phyloP scores from a whole-genome alignment of 1,140 invertebrate genomes.

The Drosophila bocqueti region DNA sequence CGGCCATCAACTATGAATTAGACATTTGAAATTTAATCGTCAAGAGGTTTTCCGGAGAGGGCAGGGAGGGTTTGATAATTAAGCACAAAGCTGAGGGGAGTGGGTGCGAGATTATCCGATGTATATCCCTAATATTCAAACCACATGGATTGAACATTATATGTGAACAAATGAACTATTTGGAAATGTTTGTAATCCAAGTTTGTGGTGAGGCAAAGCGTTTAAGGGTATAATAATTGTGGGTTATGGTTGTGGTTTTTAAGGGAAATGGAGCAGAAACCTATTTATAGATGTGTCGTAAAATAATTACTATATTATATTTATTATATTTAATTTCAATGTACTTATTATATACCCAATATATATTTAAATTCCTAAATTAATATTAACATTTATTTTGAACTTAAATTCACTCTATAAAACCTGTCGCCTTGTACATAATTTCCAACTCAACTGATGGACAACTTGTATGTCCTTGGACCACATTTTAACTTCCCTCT shows the following conservation, averaged over 20 bases:
- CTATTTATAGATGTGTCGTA: too few species aligned
- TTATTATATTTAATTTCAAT: too few species aligned
- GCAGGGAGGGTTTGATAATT: conserved; percentile 8
- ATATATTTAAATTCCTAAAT: neutral
- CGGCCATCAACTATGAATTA: conserved; percentile 68
- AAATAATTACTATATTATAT: too few species aligned
- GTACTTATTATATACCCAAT: neutral
- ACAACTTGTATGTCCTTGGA: neutral
- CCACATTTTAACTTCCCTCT: neutral
- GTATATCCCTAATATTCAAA: neutral
- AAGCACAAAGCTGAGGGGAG: conserved; percentile 6
- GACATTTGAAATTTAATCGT: conserved; percentile 68
- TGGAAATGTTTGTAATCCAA: conserved; percentile 18
- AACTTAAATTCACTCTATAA: neutral
- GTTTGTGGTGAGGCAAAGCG: conserved; percentile 19
- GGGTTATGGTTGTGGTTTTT: neutral
- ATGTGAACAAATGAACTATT: conserved; percentile 34
- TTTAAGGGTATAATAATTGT: conserved; percentile 17
- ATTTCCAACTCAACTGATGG: neutral
- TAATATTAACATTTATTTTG: neutral
- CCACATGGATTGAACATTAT: conserved; percentile 27
- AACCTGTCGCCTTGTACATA: neutral
- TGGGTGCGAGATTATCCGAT: conserved; percentile 3
- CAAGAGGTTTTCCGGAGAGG: conserved; percentile 17
- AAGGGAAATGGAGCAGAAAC: neutral